A percentile compares a stretch with the other conserved stretches of the same genome.
Evolutionary conservation across 1,140 invertebrate genomes (phyloP).

Genomic region (Microplitis mediator): DNA sequence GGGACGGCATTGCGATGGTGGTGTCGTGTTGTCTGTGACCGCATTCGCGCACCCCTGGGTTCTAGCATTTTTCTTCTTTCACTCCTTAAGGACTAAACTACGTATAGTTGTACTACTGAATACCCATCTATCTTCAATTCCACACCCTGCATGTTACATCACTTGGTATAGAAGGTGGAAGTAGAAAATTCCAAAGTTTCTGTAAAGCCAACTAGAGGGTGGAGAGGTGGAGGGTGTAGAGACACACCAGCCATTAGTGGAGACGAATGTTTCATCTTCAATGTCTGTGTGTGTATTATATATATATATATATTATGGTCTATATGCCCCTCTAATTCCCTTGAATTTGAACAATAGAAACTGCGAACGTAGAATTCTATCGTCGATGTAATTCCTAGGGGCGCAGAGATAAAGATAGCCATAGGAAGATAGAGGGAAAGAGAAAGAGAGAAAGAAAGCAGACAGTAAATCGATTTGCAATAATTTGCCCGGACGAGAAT

Average conservation of each 20-base stretch:
- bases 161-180: neutral
- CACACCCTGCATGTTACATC: neutral
- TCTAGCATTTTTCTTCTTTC: constrained; percentile 10
- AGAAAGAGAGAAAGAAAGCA: neutral
- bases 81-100: neutral
- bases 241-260: constrained; percentile 1
- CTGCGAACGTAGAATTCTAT: constrained; percentile 20
- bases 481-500: constrained; percentile 21
- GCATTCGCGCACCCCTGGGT: neutral
- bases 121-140: neutral
- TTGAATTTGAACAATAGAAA: constrained; percentile 18
- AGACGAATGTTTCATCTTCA: constrained; percentile 15
- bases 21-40: too few species aligned
- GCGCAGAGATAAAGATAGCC: neutral
- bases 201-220: neutral
- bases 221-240: neutral
- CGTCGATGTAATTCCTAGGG: constrained; percentile 16
- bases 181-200: constrained; percentile 8
- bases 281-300: neutral
- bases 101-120: neutral
- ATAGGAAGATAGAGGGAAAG: too few species aligned
- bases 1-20: too few species aligned
- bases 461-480: constrained; percentile 28
- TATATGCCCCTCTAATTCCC: neutral
- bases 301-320: neutral